phyloP scores from a whole-genome alignment of 2,888 invertebrate species.

The Ectobius pallidus region DNA sequence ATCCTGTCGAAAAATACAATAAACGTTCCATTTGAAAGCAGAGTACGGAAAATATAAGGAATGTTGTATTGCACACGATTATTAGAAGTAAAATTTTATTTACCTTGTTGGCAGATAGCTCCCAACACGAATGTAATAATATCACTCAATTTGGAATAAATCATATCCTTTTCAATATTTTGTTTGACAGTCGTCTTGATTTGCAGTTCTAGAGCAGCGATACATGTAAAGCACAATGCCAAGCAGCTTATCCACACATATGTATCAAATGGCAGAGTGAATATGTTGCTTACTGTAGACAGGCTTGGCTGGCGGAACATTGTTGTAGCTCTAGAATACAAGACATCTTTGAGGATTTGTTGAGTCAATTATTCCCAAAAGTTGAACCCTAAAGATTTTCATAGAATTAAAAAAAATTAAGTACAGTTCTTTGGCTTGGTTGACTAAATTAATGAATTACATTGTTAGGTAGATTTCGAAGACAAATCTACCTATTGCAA shows the following conservation, averaged over 20 bases:
- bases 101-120: slow-evolving; percentile 42
- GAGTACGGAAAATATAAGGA: background rate
- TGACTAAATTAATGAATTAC: background rate
- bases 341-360: no score
- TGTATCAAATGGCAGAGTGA: slow-evolving; percentile 35
- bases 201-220: slow-evolving; percentile 21
- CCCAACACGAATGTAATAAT: slow-evolving; percentile 37
- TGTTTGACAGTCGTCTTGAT: background rate
- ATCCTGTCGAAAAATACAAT: slow-evolving; percentile 54
- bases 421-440: no score
- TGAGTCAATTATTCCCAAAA: no score
- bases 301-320: slow-evolving; percentile 75
- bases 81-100: background rate
- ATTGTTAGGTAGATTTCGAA: no score
- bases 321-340: slow-evolving; percentile 62
- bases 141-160: slow-evolving; percentile 23
- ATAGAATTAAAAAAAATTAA: no score
- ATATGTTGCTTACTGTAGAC: slow-evolving; percentile 66
- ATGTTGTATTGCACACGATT: background rate
- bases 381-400: no score
- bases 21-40: no score
- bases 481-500: no score
- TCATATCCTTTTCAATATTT: slow-evolving; percentile 11
- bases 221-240: slow-evolving; percentile 21
- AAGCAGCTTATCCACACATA: slow-evolving; percentile 36